These are phyloP conservation scores for Stichopus chloronotus DNA, from an alignment of 35 echinoderm and acorn worm genomes.

Conservation along the genomic window DNA sequence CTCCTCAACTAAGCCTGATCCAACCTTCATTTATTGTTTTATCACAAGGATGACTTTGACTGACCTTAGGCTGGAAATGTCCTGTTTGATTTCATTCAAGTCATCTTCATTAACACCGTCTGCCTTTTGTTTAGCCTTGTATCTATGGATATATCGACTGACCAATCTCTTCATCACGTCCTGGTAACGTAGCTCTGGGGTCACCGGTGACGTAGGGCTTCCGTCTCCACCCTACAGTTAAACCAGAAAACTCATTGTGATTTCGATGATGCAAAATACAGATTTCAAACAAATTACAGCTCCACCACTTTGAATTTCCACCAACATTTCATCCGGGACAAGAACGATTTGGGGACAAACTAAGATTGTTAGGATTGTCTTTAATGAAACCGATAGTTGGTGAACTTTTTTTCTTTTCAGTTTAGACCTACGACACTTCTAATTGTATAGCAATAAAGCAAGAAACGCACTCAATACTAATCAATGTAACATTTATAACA, in stretches of 20 bases:
- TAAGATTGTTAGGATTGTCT: too few species aligned
- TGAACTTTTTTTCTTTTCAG: too few species aligned
- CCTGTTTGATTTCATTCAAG: slow-evolving; percentile 99
- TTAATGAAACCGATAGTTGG: too few species aligned
- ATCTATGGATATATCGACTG: slow-evolving; percentile 91
- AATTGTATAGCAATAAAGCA: too few species aligned
- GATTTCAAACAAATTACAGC: neutral
- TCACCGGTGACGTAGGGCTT: slow-evolving; percentile 46
- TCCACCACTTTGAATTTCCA: too few species aligned
- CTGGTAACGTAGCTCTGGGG: slow-evolving; percentile 87
- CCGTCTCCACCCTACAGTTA: neutral
- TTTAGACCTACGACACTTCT: too few species aligned
- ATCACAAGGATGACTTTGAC: neutral
- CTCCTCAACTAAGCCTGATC: too few species aligned
- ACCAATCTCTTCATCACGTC: slow-evolving; percentile 97
- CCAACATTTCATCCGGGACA: too few species aligned
- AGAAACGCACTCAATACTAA: too few species aligned
- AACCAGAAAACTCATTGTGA: neutral
- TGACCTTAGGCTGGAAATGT: slow-evolving; percentile 97
- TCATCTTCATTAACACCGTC: slow-evolving; percentile 99
- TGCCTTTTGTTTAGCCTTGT: slow-evolving; percentile 88
- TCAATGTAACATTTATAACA: too few species aligned
- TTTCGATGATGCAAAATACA: neutral
- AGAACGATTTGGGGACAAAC: too few species aligned
- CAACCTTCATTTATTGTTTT: too few species aligned